These are phyloP conservation scores for Ammodytes marinus DNA, from an alignment of 2,113 vertebrate genomes.

Conservation along the genomic window DNA sequence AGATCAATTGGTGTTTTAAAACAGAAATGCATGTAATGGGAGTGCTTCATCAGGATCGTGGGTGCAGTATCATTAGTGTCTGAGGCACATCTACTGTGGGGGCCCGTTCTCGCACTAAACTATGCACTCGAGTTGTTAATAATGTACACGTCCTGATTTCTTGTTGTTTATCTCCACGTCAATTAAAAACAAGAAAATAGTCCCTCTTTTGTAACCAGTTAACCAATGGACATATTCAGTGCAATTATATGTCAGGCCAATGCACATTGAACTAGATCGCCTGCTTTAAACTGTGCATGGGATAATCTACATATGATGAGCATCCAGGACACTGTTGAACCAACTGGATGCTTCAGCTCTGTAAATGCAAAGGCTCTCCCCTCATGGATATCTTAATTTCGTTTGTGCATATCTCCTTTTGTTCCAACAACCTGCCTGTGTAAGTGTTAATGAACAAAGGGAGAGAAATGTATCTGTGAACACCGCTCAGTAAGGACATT, in stretches of 20 bases:
- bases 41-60: not conserved
- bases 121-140: slow-evolving; percentile 8
- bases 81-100: not conserved
- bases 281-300: not conserved
- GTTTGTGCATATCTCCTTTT: slow-evolving; percentile 30
- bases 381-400: slow-evolving; percentile 23
- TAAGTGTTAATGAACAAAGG: slow-evolving; percentile 39
- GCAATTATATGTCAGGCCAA: not conserved
- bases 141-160: slow-evolving; percentile 9
- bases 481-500: slow-evolving; percentile 23
- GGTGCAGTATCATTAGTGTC: not conserved
- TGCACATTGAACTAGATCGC: not conserved
- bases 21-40: not conserved
- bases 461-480: slow-evolving; percentile 27
- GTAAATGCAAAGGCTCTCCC: slow-evolving; percentile 17
- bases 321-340: slow-evolving; percentile 31
- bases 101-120: slow-evolving; percentile 8
- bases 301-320: slow-evolving; percentile 1
- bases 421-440: slow-evolving; percentile 35
- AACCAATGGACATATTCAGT: not conserved
- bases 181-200: not conserved
- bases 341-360: not conserved
- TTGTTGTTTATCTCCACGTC: slow-evolving; percentile 11
- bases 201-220: not conserved
- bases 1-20: slow-evolving; percentile 5